A percentile compares a stretch with the other conserved stretches of the same genome.
These are phyloP conservation scores for Atta colombica DNA, from an alignment of 1,140 invertebrate genomes.

Conservation along the genomic window DNA sequence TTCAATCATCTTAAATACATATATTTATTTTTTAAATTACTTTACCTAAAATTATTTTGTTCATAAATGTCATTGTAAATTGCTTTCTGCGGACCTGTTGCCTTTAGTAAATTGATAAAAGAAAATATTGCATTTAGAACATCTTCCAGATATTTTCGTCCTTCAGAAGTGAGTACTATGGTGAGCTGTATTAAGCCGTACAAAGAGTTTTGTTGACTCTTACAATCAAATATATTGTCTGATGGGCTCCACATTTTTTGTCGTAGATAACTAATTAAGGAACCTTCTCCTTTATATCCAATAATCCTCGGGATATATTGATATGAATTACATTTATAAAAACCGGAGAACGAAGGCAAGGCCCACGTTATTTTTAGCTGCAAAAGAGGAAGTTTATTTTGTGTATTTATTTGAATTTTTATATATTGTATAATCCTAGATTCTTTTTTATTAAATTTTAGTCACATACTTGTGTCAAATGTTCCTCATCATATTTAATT, in stretches of 20 bases:
- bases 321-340: conserved; percentile 92
- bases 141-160: conserved; percentile 90
- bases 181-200: conserved; percentile 92
- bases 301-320: conserved; percentile 94
- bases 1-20: neutral
- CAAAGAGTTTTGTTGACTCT: conserved; percentile 90
- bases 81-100: conserved; percentile 88
- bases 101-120: conserved; percentile 91
- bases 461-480: conserved; percentile 86
- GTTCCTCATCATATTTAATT: conserved; percentile 90
- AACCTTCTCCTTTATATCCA: conserved; percentile 96
- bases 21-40: neutral
- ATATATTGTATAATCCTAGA: neutral
- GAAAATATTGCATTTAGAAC: conserved; percentile 91
- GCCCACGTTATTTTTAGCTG: conserved; percentile 93
- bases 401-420: neutral
- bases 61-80: conserved; percentile 92
- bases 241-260: conserved; percentile 92
- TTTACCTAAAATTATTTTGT: conserved; percentile 88
- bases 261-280: conserved; percentile 93
- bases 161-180: conserved; percentile 93
- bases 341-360: conserved; percentile 90
- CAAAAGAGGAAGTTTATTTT: neutral
- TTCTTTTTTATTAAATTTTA: too few species aligned
- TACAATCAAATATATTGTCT: conserved; percentile 87